phyloP scores from a whole-genome alignment of 2,113 vertebrate genomes.

The Balaeniceps rex region DNA sequence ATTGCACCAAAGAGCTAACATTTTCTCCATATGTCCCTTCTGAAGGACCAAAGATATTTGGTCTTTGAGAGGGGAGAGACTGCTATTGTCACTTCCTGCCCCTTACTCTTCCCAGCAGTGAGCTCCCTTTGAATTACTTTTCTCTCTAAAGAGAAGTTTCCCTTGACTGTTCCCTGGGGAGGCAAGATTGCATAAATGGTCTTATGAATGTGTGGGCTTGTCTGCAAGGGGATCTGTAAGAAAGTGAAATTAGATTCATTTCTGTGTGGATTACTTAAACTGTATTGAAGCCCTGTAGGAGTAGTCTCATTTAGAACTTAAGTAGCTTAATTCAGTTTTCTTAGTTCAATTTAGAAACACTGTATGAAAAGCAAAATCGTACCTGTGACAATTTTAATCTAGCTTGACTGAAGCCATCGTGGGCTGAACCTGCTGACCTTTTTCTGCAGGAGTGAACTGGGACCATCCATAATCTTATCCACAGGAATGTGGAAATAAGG shows the following conservation, averaged over 20 bases:
- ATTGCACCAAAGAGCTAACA: not conserved
- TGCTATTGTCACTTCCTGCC: not conserved
- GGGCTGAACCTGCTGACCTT: not conserved
- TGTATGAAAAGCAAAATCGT: not conserved
- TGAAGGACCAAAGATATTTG: not conserved
- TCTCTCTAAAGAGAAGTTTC: not conserved
- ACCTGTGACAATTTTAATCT: not conserved
- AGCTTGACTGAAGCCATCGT: not conserved
- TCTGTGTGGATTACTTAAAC: slow-evolving; percentile 5
- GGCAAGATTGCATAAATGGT: not conserved
- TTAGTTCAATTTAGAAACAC: not conserved
- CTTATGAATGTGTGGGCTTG: not conserved
- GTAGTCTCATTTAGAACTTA: not conserved
- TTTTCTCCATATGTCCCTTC: not conserved
- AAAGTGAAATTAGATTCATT: slow-evolving; percentile 12
- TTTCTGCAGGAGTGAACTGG: not conserved
- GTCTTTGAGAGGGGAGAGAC: not conserved
- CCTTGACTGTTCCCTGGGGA: not conserved
- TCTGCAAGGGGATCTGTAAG: slow-evolving; percentile 7
- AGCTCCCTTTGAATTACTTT: not conserved
- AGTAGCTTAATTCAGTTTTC: slow-evolving; percentile 28
- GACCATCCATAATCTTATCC: not conserved
- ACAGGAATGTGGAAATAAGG: not conserved
- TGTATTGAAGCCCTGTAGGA: not conserved
- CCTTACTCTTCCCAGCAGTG: not conserved